A percentile compares a stretch with the other conserved stretches of the same genome.
Conservation (phyloP, 1,140 invertebrate species). For the Euschistus heros region DNA sequence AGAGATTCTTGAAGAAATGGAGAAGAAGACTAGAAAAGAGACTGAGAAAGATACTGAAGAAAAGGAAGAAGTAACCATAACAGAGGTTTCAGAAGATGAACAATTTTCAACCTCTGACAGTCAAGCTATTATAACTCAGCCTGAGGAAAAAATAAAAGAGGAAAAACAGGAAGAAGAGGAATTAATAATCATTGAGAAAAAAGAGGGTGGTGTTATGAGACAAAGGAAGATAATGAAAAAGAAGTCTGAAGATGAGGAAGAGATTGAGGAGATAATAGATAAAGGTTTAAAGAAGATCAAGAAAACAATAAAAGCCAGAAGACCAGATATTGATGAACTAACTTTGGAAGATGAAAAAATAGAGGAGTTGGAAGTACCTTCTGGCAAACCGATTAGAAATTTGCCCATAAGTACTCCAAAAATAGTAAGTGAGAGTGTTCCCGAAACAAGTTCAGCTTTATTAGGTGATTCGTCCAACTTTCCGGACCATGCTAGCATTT, state of each 20-base stretch:
- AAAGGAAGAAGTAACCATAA: conserved; percentile 28
- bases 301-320: conserved; percentile 33
- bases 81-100: conserved; percentile 30
- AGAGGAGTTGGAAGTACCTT: conserved; percentile 28
- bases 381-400: conserved; percentile 26
- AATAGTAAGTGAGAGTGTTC: conserved; percentile 30
- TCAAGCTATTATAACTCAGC: conserved; percentile 30
- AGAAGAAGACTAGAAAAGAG: conserved; percentile 16
- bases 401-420: conserved; percentile 31
- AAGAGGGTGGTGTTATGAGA: conserved; percentile 31
- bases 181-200: conserved; percentile 35
- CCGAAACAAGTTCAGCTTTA: conserved; percentile 27
- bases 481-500: conserved; percentile 22
- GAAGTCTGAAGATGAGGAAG: conserved; percentile 29
- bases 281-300: conserved; percentile 34
- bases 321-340: conserved; percentile 33
- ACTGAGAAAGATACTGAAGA: conserved; percentile 23
- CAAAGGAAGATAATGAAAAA: conserved; percentile 32
- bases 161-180: conserved; percentile 27
- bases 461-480: conserved; percentile 24
- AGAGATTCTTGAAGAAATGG: conserved; percentile 26
- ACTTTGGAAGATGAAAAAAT: conserved; percentile 33
- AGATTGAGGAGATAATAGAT: conserved; percentile 27
- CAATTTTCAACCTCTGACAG: conserved; percentile 18
- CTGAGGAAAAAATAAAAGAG: conserved; percentile 22